These are phyloP conservation scores for Steinernema scapterisci DNA, from an alignment of 2,888 invertebrate genomes.

Conservation along the genomic window DNA sequence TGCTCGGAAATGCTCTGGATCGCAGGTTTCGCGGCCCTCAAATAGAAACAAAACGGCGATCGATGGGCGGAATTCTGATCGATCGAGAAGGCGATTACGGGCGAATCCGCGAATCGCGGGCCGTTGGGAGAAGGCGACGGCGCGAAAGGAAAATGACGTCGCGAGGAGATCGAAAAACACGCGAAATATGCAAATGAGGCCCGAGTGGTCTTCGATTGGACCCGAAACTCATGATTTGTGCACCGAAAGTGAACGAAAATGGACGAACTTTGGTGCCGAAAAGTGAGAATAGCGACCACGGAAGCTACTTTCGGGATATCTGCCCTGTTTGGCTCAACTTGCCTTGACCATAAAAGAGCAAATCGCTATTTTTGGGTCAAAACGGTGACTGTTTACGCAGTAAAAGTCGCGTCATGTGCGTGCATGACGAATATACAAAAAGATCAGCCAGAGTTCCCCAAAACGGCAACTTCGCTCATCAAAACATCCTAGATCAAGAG, in stretches of 20 bases:
- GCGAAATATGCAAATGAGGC: slow-evolving; percentile 18
- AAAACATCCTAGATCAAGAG: too few relatives aligned
- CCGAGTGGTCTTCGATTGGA: slow-evolving; percentile 1
- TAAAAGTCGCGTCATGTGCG: neutral
- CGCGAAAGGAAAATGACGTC: neutral
- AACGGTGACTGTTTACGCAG: neutral
- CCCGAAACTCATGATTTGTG: neutral
- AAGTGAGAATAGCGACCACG: neutral
- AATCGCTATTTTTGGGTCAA: too few relatives aligned
- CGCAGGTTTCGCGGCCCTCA: neutral
- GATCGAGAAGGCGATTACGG: neutral
- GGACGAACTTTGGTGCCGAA: slow-evolving; percentile 1
- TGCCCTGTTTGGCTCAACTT: too few relatives aligned
- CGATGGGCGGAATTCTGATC: neutral
- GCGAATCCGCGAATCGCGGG: neutral
- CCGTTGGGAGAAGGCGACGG: neutral
- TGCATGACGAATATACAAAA: too few relatives aligned
- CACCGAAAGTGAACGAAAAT: neutral
- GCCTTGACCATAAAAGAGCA: too few relatives aligned
- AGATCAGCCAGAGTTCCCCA: too few relatives aligned
- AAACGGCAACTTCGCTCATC: too few relatives aligned
- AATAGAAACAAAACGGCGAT: slow-evolving; percentile 2
- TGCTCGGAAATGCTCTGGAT: neutral
- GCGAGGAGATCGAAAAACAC: neutral
- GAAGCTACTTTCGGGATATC: too few relatives aligned